Percentiles rank a stretch among this genome's conserved stretches.
Evolutionary conservation across 2,888 invertebrate genomes (phyloP).

Genomic region (Netelia melanura): DNA sequence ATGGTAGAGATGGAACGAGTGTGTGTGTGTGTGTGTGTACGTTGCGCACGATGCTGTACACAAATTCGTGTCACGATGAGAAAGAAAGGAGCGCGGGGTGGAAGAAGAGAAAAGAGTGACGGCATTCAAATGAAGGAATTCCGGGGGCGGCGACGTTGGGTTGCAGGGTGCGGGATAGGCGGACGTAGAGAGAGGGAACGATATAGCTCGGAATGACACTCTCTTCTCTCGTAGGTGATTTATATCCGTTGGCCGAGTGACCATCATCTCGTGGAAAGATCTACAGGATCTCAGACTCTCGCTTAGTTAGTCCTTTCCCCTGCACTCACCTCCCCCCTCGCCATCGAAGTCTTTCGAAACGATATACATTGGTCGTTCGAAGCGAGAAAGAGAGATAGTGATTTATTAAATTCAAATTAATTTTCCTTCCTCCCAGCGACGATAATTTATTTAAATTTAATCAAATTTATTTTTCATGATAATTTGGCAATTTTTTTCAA

Average conservation of each 20-base stretch:
- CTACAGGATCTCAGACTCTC: slow-evolving; percentile 79
- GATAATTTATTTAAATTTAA: background rate
- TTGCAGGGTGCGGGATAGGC: slow-evolving; percentile 72
- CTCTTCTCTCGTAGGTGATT: slow-evolving; percentile 80
- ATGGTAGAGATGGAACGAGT: slow-evolving; percentile 24
- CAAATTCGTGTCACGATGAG: slow-evolving; percentile 74
- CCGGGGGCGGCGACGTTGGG: slow-evolving; percentile 75
- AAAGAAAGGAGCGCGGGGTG: slow-evolving; percentile 53
- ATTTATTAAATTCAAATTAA: slow-evolving; percentile 37
- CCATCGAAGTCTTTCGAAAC: no score
- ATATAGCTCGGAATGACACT: slow-evolving; percentile 78
- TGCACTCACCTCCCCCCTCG: slow-evolving; percentile 20
- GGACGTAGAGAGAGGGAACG: slow-evolving; percentile 47
- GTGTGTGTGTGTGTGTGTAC: slow-evolving; percentile 16
- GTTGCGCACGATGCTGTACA: slow-evolving; percentile 46
- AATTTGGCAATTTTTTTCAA: background rate
- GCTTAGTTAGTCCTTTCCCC: slow-evolving; percentile 74
- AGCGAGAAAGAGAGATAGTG: slow-evolving; percentile 24
- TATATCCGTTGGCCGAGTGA: slow-evolving; percentile 81
- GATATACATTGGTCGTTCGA: background rate
- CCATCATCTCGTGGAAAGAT: slow-evolving; percentile 82
- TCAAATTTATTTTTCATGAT: background rate
- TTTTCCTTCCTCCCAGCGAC: background rate
- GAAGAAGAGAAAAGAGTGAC: slow-evolving; percentile 73
- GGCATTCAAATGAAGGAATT: slow-evolving; percentile 82